phyloP scores from a whole-genome alignment of 2,888 invertebrate genomes.

The Drosophila conformis region DNA sequence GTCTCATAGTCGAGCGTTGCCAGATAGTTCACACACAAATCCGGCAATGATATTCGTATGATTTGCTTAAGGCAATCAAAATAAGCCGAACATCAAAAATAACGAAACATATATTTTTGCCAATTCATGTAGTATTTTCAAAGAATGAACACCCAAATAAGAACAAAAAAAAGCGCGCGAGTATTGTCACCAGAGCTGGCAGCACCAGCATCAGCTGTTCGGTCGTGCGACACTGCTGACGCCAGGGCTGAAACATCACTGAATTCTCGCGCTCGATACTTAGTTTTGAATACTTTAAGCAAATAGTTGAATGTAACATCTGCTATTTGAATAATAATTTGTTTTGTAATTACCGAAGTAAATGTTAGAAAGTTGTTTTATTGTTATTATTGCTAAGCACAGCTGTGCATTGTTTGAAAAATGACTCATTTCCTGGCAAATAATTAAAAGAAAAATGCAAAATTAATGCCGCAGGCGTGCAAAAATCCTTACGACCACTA shows the following conservation, averaged over 20 bases:
- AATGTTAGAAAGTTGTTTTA: conserved; percentile 17
- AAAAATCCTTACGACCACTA: neutral
- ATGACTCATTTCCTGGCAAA: neutral
- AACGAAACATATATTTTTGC: neutral
- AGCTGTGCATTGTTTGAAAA: neutral
- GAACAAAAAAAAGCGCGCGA: conserved; percentile 41
- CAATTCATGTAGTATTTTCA: neutral
- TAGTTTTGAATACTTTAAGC: conserved; percentile 10
- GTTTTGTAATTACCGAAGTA: conserved; percentile 13
- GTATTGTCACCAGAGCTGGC: conserved; percentile 19
- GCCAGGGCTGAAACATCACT: conserved; percentile 35
- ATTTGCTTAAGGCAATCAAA: neutral
- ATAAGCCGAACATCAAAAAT: neutral
- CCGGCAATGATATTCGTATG: neutral
- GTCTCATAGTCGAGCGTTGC: conserved; percentile 47
- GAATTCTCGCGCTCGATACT: conserved; percentile 22
- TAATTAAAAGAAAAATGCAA: neutral
- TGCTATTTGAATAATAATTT: conserved; percentile 32
- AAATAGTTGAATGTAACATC: conserved; percentile 30
- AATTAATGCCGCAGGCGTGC: neutral
- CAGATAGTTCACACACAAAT: conserved; percentile 19
- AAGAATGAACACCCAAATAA: neutral
- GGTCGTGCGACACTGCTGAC: conserved; percentile 38
- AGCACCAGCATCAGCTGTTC: conserved; percentile 46
- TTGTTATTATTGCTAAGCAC: neutral